phyloP scores from a whole-genome alignment of 2,797 vertebrate genomes.

The Psittacula echo region DNA sequence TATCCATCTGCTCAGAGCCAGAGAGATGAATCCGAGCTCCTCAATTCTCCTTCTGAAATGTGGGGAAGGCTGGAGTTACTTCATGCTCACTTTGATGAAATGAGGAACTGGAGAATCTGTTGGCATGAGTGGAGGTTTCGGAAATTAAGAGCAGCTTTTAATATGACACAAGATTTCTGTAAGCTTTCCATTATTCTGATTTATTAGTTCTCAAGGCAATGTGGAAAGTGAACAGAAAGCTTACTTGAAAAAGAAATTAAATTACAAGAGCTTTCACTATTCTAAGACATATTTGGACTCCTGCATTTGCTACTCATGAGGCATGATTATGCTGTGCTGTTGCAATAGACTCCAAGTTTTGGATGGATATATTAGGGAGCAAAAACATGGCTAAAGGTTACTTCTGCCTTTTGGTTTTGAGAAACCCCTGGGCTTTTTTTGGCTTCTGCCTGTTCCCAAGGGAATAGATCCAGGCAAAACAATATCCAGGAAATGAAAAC shows the following conservation, averaged over 20 bases:
- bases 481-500: neutral
- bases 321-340: neutral
- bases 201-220: slow-evolving; percentile 20
- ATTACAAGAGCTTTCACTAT: slow-evolving; percentile 20
- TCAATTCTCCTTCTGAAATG: neutral
- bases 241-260: slow-evolving; percentile 12
- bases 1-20: neutral
- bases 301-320: neutral
- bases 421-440: neutral
- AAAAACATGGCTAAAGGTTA: neutral
- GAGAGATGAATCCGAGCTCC: neutral
- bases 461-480: neutral
- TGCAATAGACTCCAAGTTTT: neutral
- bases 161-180: slow-evolving; percentile 5
- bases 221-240: slow-evolving; percentile 18
- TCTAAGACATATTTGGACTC: neutral
- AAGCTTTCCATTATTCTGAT: slow-evolving; percentile 47
- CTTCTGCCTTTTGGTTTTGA: neutral
- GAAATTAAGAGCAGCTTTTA: slow-evolving; percentile 10
- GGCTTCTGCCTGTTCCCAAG: neutral
- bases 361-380: neutral
- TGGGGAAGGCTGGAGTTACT: neutral
- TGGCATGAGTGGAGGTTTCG: neutral
- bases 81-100: neutral
- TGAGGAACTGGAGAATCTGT: neutral